Evolutionary conservation across 2,888 invertebrate species (phyloP).

Genomic region (Mantis religiosa): DNA sequence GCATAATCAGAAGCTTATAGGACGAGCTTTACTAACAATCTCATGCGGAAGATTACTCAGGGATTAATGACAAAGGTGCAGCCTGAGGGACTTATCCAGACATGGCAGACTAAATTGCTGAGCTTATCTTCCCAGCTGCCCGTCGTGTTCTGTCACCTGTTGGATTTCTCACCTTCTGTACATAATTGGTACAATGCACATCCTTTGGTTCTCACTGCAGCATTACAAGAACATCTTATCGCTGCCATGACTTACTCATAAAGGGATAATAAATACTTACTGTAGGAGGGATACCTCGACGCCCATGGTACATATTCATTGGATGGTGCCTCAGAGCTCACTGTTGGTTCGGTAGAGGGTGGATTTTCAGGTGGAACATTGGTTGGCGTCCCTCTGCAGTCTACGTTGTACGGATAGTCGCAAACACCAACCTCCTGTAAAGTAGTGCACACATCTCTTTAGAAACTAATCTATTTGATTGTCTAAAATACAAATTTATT

Average conservation of each 20-base stretch:
- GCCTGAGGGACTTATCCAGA: background rate
- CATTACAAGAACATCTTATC: background rate
- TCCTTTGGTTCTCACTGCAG: background rate
- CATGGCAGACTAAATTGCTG: background rate
- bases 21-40: background rate
- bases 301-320: background rate
- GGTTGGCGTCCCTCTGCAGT: constrained; percentile 47
- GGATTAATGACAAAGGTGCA: background rate
- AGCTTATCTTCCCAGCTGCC: background rate
- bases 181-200: background rate
- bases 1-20: too few species aligned
- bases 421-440: constrained; percentile 60
- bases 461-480: too few species aligned
- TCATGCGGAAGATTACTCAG: background rate
- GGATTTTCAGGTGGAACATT: background rate
- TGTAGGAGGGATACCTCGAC: background rate
- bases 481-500: too few species aligned
- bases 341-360: background rate
- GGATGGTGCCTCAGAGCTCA: background rate
- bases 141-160: background rate
- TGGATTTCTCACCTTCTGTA: background rate
- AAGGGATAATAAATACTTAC: background rate
- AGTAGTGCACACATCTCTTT: background rate
- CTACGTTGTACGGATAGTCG: constrained; percentile 58
- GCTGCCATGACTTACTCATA: background rate